These are phyloP conservation scores for Horisme vitalbata DNA, from an alignment of 2,888 invertebrate species.

Conservation along the genomic window DNA sequence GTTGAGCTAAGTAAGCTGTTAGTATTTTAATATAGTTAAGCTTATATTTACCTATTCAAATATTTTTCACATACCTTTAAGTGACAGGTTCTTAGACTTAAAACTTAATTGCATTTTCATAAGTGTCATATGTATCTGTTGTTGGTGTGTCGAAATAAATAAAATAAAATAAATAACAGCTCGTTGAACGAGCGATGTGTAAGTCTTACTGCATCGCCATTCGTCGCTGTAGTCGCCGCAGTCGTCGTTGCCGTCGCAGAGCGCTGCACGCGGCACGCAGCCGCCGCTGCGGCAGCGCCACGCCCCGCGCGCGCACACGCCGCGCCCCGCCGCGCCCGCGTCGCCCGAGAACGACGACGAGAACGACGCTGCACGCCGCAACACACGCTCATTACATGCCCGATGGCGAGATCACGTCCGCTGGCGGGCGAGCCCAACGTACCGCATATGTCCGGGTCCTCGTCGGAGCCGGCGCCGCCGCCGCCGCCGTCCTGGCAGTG, in stretches of 20 bases:
- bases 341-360: conserved; percentile 47
- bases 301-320: conserved; percentile 66
- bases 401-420: too few relatives aligned
- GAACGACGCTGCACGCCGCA: conserved; percentile 36
- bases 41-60: too few relatives aligned
- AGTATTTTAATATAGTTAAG: too few relatives aligned
- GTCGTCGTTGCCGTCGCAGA: conserved; percentile 89
- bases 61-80: too few relatives aligned
- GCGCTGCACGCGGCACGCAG: conserved; percentile 85
- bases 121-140: too few relatives aligned
- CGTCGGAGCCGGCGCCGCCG: conserved; percentile 82
- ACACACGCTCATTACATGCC: neutral
- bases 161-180: too few relatives aligned
- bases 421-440: conserved; percentile 40
- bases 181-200: too few relatives aligned
- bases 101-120: too few relatives aligned
- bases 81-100: too few relatives aligned
- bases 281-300: conserved; percentile 88
- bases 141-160: too few relatives aligned
- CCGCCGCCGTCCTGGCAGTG: conserved; percentile 87
- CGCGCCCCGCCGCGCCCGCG: conserved; percentile 44
- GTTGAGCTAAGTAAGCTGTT: too few relatives aligned
- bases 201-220: conserved; percentile 80
- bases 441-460: conserved; percentile 80
- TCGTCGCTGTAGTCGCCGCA: conserved; percentile 88